Evolutionary conservation across 2,797 vertebrate genomes (phyloP), one percentile per base, ranked within the genome.

Genomic region (Chaetophractus vellerosus): DNA sequence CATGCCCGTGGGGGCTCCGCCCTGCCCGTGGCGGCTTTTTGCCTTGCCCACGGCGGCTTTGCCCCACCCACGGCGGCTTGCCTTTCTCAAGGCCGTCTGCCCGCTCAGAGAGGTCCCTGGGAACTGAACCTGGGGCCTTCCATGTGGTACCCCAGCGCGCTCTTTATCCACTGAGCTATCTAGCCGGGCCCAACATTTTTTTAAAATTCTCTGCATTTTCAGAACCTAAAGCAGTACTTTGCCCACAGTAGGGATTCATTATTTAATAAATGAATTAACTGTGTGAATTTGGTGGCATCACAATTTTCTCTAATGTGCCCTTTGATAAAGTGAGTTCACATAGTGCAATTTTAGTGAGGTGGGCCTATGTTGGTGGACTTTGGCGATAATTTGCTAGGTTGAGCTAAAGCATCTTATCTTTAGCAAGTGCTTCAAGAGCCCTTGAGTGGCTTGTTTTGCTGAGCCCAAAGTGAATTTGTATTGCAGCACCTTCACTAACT

Each of bases 241-340:
- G 14, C 36, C 33, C 16, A 5, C n/a, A 80, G 23, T 38, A 41
- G 76, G 19, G 6, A 48, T 33, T 57, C 82, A 45, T 36, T 80
- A 78, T 68, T 92, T 91, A 74, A 45, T 61, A 61, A 90, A 74
- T 93, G 33, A 71, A 83, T 36, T 69, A 75, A 41, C 33, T 84
- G 19, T 21, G 4, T 68, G 59, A 52, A 57, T 23, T 83, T 7
- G 0, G 3, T 33, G 28, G 63, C 19, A 87, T 14, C 1, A 38
- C 36, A 15, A 48, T 85, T 48, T 87, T 28, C 33, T 95, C 71
- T 50, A 71, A 57, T 21, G 41, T 74, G 14, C 14, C 45, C n/a
- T 50, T 14, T 71, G 41, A 52, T 72, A 33, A 86, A 64, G 55
- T 74, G 74, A 8, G 26, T 15, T 91, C 64, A 45, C 14, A 24